Base-by-base conservation (phyloP, 2,113 vertebrate genomes). In the Austrofundulus limnaeus region DNA sequence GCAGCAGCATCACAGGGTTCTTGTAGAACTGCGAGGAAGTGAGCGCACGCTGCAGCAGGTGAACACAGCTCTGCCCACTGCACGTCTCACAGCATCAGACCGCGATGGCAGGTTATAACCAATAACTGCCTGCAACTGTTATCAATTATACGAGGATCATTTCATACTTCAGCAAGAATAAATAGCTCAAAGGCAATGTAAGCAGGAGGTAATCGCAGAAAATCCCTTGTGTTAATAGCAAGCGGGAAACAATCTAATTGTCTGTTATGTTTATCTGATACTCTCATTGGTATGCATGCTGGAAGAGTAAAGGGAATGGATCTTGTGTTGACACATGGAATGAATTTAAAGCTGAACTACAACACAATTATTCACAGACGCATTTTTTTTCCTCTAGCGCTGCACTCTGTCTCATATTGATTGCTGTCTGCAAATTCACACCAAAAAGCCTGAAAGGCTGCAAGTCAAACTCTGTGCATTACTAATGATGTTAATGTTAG, bases 21-120 rank as follows among this genome's bases (percentile, higher is more conserved):
- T 83, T 86, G 81, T 78, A 80, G 83, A 83, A 85, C 61, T 58
- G 61, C 58, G n/a, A 62, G n/a, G 41, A 60, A 50, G 9, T 46
- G 43, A 55, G 58, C 2, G n/a, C n/a, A n/a, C n/a, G 12, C 12
- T 15, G 50, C 58, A 64, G 66, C 61, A 68, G 41, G 62, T 61
- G 46, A 60, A 55, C 50, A 17, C 19, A 16, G 11, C 17, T 1
- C 20, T 24, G 0, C 13, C 9, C 7, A 34, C 31, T 8, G 31
- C 2, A 7, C 46, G 47, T 38, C 59, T 46, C 38, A 10, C 21
- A 25, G 24, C 34, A 34, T 46, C 2, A n/a, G 56, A 72, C 11
- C 17, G 4, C 5, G 17, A 17, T 43, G 7, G 43, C n/a, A 46
- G 5, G 16, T 46, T 19, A 48, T 39, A 48, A 37, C 61, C 25